These are phyloP conservation scores for Sesamia nonagrioides DNA, from an alignment of 1,140 invertebrate species.

Conservation along the genomic window DNA sequence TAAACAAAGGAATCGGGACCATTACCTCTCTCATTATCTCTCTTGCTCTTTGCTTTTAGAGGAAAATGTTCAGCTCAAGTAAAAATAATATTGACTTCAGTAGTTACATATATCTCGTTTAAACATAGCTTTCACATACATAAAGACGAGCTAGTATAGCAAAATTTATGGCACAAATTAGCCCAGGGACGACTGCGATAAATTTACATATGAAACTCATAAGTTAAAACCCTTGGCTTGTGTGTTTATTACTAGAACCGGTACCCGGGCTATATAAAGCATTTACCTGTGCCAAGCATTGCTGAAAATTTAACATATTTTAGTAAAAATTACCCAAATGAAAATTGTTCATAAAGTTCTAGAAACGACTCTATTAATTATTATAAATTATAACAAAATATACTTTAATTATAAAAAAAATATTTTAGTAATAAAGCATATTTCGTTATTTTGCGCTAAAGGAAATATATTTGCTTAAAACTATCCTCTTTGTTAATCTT, in stretches of 20 bases:
- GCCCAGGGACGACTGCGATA: conserved; percentile 74
- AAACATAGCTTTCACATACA: conserved; percentile 56
- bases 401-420: too few relatives aligned
- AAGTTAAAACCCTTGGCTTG: conserved; percentile 68
- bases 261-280: conserved; percentile 40
- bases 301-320: conserved; percentile 29
- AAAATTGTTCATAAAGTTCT: not conserved
- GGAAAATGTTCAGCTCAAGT: too few relatives aligned
- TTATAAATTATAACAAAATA: too few relatives aligned
- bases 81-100: conserved; percentile 6
- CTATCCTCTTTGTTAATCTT: too few relatives aligned
- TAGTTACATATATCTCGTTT: conserved; percentile 56
- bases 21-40: too few relatives aligned
- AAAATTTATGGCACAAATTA: conserved; percentile 79
- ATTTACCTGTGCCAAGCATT: conserved; percentile 30
- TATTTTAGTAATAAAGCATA: too few relatives aligned
- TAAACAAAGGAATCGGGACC: too few relatives aligned
- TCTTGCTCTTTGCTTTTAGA: too few relatives aligned
- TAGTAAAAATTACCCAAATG: not conserved
- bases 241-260: conserved; percentile 60
- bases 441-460: too few relatives aligned
- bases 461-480: too few relatives aligned
- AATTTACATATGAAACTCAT: conserved; percentile 82
- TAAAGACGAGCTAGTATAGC: conserved; percentile 67
- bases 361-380: not conserved